Base-by-base conservation (phyloP, 2,888 invertebrate genomes). In the Bhutanitis thaidina region DNA sequence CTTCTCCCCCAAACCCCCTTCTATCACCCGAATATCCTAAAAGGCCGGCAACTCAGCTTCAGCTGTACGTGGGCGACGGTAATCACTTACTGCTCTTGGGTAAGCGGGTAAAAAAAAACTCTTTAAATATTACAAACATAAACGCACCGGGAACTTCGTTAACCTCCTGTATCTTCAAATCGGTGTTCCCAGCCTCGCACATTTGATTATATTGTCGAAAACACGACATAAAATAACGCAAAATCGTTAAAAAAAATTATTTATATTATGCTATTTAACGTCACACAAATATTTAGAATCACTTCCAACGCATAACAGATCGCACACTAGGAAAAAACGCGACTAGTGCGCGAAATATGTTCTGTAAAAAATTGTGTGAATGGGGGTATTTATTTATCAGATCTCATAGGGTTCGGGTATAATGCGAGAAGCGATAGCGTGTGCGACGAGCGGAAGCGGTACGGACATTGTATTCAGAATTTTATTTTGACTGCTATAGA, bases 171-270 rank as follows among this genome's bases (percentile, higher is more conserved):
- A 50, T 43, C 36, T 30, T 47, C 10, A 47, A 4, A 40, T 52
- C 52, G n/a, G 49, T 43, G 35, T 59, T 39, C 48, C 47, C 59
- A 35, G 40, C 43, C 35, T 69, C 69, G 55, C 64, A 64, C 65
- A 69, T 69, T 61, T 64, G 57, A 36, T 46, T 27, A 48, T 39
- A 27, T 51, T 50, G 40, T 53, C 49, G 43, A 59, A 60, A 57
- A 52, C 7, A 52, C 7, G 38, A 54, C 55, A 40, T 47, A 43
- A 57, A 56, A 55, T 43, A 39, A 4, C 12, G 2, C 27, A 14
- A 27, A 9, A 29, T 12, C 7, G 14, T 13, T 16, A 10, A 3
- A 13, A 27, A 53, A 14, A 7, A 25, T 12, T 39, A n/a, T n/a
- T n/a, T n/a, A n/a, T n/a, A n/a, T n/a, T n/a, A n/a, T 7, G 3